These are phyloP conservation scores for Thelohanellus kitauei DNA, from an alignment of 30 jellyfish, hydroid and myxozoan genomes.

Conservation along the genomic window DNA sequence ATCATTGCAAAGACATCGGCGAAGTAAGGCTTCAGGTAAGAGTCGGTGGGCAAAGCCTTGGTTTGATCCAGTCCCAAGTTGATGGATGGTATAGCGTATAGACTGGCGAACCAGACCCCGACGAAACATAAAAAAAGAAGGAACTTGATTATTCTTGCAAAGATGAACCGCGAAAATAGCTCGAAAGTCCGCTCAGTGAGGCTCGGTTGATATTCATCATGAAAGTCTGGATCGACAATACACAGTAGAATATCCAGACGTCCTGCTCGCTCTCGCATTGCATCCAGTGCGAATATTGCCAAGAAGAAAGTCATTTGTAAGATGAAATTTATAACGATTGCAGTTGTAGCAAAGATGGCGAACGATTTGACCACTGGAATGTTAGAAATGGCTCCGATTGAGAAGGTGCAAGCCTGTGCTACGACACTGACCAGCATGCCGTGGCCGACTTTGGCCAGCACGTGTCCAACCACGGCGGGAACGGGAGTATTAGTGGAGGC, in stretches of 20 bases:
- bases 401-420: not conserved
- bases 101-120: constrained; percentile 10
- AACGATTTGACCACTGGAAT: constrained; percentile 77
- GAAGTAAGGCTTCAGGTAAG: constrained; percentile 27
- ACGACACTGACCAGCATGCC: not conserved
- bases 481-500: too few species aligned
- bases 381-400: constrained; percentile 39
- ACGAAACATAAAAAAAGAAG: too few species aligned
- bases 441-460: not conserved
- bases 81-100: constrained; percentile 22
- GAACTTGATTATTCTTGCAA: too few species aligned
- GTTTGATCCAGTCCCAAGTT: constrained; percentile 62
- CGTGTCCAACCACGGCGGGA: too few species aligned
- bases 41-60: constrained; percentile 53
- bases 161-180: too few species aligned
- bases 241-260: too few species aligned
- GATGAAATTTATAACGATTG: constrained; percentile 37
- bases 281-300: not conserved
- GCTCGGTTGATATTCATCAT: too few species aligned
- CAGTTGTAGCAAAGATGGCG: constrained; percentile 45
- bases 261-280: not conserved
- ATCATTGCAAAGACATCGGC: constrained; percentile 27
- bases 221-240: too few species aligned
- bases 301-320: constrained; percentile 51
- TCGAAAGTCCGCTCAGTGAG: too few species aligned